phyloP scores from a whole-genome alignment of 1,140 invertebrate genomes.

The Pseudomyrmex sp. region DNA sequence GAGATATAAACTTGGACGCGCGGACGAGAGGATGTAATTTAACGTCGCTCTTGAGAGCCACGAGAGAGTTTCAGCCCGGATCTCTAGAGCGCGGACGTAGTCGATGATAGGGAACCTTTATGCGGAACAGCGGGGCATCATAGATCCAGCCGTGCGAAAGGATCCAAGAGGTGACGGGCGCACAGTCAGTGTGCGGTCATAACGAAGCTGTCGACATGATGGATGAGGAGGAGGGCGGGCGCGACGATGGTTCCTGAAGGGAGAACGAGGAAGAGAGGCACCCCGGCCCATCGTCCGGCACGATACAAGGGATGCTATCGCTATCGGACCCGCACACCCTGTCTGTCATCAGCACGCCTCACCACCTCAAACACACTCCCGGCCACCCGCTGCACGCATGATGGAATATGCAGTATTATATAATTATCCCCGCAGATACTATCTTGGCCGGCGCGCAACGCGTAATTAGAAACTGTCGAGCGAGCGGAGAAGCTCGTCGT shows the following conservation, averaged over 20 bases:
- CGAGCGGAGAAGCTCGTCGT: slow-evolving; percentile 38
- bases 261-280: slow-evolving; percentile 73
- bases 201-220: slow-evolving; percentile 84
- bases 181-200: slow-evolving; percentile 80
- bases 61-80: slow-evolving; percentile 59
- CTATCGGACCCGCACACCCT: slow-evolving; percentile 81
- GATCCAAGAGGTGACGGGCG: slow-evolving; percentile 66
- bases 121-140: slow-evolving; percentile 63
- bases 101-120: slow-evolving; percentile 61
- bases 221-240: slow-evolving; percentile 79
- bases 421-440: slow-evolving; percentile 77
- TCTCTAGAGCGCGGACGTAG: slow-evolving; percentile 46
- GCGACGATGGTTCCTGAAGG: slow-evolving; percentile 77
- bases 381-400: slow-evolving; percentile 75
- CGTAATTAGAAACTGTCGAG: slow-evolving; percentile 77
- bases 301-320: slow-evolving; percentile 81
- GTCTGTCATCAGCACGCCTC: slow-evolving; percentile 83
- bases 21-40: slow-evolving; percentile 53
- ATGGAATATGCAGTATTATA: slow-evolving; percentile 79
- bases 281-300: slow-evolving; percentile 74
- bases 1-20: slow-evolving; percentile 47
- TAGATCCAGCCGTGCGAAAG: slow-evolving; percentile 71
- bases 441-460: slow-evolving; percentile 71
- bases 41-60: slow-evolving; percentile 50
- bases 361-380: slow-evolving; percentile 82